Percentiles rank a stretch among this genome's conserved stretches.
phyloP scores from a whole-genome alignment of 2,888 invertebrate species.

The Steinernema hermaphroditum region DNA sequence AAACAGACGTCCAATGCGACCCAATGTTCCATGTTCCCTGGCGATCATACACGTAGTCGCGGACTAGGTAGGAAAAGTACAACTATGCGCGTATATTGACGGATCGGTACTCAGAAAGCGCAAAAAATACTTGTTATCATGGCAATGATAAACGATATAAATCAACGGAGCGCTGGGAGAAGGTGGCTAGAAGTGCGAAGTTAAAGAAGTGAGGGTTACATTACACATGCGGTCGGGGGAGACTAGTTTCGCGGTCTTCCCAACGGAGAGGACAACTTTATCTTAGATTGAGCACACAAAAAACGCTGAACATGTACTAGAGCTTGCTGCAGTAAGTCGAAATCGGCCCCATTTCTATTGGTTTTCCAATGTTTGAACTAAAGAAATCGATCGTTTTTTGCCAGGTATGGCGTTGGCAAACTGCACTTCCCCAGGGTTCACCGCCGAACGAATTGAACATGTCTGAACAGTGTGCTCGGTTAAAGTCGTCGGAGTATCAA shows the following conservation, averaged over 20 bases:
- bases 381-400: constrained; percentile 27
- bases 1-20: too few relatives aligned
- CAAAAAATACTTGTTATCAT: constrained; percentile 22
- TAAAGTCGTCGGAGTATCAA: neutral
- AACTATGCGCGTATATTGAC: too few relatives aligned
- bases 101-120: too few relatives aligned
- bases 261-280: neutral
- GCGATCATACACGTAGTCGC: too few relatives aligned
- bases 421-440: constrained; percentile 21
- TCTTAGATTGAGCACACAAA: neutral
- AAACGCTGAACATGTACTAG: neutral
- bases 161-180: neutral
- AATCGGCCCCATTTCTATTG: constrained; percentile 6
- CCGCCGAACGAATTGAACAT: constrained; percentile 16
- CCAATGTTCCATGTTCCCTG: too few relatives aligned
- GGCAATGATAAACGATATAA: constrained; percentile 24
- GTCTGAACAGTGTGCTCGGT: neutral
- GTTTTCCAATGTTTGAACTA: constrained; percentile 20
- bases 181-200: neutral
- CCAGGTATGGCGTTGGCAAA: constrained; percentile 24
- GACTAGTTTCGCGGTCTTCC: neutral
- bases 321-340: neutral
- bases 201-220: constrained; percentile 7
- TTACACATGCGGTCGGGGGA: constrained; percentile 6
- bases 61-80: too few relatives aligned